These are phyloP conservation scores for Anseranas semipalmata DNA, from an alignment of 2,113 vertebrate species.

Conservation along the genomic window DNA sequence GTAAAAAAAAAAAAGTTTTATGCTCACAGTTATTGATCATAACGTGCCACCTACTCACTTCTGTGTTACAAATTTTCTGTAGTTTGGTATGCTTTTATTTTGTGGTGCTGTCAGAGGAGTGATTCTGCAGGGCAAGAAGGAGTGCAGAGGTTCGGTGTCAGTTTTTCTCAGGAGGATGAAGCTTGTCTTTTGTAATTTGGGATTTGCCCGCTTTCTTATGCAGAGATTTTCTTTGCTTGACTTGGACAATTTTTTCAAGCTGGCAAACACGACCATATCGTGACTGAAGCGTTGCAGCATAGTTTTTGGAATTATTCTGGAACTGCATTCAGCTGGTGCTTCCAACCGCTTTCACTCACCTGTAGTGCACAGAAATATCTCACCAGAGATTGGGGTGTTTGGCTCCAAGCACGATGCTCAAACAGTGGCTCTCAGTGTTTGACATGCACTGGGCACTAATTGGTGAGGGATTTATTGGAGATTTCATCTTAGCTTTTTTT, in stretches of 20 bases:
- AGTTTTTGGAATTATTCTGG: not conserved
- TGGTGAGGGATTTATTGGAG: not conserved
- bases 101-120: not conserved
- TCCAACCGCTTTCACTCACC: not conserved
- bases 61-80: not conserved
- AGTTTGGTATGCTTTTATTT: not conserved
- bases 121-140: not conserved
- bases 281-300: not conserved
- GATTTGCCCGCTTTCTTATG: not conserved
- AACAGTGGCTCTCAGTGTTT: not conserved
- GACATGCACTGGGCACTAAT: not conserved
- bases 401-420: not conserved
- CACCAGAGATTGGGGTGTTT: fast-evolving
- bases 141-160: not conserved
- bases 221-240: not conserved
- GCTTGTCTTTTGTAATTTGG: not conserved
- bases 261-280: not conserved
- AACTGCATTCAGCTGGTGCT: not conserved
- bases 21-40: conserved; percentile 43
- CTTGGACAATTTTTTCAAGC: not conserved
- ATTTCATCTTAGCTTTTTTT: not conserved
- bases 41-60: conserved; percentile 32
- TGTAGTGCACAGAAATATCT: not conserved
- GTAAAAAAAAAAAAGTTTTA: conserved; percentile 42
- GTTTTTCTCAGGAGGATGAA: not conserved